Conservation (phyloP, 2,888 invertebrate genomes). For the Plemyria rubiginata region DNA sequence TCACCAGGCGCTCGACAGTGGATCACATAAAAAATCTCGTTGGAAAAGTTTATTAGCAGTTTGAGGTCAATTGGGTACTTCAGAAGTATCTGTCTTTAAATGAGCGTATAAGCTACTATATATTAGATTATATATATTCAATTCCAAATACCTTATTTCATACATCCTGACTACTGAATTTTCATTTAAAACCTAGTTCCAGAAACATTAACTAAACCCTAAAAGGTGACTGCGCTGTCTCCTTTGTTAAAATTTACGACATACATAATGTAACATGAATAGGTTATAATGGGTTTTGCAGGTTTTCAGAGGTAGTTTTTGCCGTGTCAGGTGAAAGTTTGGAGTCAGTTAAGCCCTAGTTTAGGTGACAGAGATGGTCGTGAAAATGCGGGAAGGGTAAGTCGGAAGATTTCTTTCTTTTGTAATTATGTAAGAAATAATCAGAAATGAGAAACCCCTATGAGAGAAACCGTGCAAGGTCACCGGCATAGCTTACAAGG, state of each 20-base stretch:
- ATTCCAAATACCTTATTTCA: too few species aligned
- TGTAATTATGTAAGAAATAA: too few species aligned
- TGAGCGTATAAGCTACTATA: conserved; percentile 20
- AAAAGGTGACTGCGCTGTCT: conserved; percentile 25
- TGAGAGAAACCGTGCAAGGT: too few species aligned
- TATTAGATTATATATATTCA: conserved; percentile 11
- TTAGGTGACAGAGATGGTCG: neutral
- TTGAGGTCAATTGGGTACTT: conserved; percentile 28
- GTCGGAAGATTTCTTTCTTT: neutral
- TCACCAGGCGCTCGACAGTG: conserved; percentile 21
- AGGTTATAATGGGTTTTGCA: conserved; percentile 25
- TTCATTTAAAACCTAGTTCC: neutral
- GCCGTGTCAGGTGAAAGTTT: conserved; percentile 23
- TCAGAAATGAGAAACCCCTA: too few species aligned
- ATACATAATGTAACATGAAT: conserved; percentile 37
- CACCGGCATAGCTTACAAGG: too few species aligned
- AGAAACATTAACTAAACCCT: conserved; percentile 7
- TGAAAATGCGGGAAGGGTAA: neutral
- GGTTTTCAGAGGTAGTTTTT: conserved; percentile 19
- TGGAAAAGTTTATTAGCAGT: conserved; percentile 31
- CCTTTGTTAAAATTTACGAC: conserved; percentile 37
- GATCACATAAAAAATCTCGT: conserved; percentile 32
- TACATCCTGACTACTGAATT: neutral
- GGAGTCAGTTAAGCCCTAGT: conserved; percentile 10
- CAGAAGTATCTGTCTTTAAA: conserved; percentile 12